Base-by-base conservation (phyloP, 2,797 vertebrate species). In the Labroides dimidiatus region DNA sequence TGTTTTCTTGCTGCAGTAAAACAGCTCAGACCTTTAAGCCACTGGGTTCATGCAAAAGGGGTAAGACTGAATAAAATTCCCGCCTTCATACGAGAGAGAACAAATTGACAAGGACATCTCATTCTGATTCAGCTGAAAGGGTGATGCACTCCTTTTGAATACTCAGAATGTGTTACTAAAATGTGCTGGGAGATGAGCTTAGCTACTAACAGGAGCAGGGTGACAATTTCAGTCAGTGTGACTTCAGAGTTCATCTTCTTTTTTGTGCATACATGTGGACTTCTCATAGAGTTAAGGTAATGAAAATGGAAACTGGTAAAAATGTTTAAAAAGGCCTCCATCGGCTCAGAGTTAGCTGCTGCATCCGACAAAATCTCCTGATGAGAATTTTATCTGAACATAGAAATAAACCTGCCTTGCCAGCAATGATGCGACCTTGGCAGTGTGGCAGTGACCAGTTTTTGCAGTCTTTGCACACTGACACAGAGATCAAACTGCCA, bases 401-500 rank as follows among this genome's bases (percentile, higher is more conserved):
- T 47, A 69, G 48, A 50, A 60, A 33, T 13, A 65, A 67, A 64
- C 51, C 52, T 60, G 45, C 27, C 39, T 21, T n/a, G 21, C 27
- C 21, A 44, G 45, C 52, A 52, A 27, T 21, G 30, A 44, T 50
- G 52, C 36, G 43, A 64, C 57, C 43, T 60, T 13, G 49, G 56
- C 44, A 48, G 17, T 2, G n/a, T n/a, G n/a, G n/a, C 1, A 17
- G n/a, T n/a, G n/a, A n/a, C n/a, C 21, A 39, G 16, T 12, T 69
- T 78, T 60, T 59, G n/a, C 66, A 81, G 54, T 69, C 27, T 37
- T 27, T 33, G 15, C 64, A 64, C 44, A 7, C 16, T 27, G 11
- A 45, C 1, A 14, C 17, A 64, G 20, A 72, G 57, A 79, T 58
- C 30, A 55, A 52, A 21, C 86, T 75, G 74, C 64, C 59, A 80